Evolutionary conservation across 2,888 invertebrate genomes (phyloP).

Genomic region (Macrophya annulata): DNA sequence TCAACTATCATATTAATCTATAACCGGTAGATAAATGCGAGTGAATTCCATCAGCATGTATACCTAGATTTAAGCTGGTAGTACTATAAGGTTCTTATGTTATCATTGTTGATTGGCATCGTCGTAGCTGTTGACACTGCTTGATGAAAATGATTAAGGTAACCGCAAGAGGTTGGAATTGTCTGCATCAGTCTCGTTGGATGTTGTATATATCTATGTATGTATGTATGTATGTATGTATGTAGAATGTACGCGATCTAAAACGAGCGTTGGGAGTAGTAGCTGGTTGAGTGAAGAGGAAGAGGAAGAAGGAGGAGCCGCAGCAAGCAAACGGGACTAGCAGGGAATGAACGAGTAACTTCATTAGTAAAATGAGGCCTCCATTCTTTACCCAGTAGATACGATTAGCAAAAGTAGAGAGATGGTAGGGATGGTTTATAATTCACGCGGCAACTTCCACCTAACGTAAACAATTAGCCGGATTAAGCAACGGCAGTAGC

Average conservation of each 20-base stretch:
- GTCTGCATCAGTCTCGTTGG: conserved; percentile 9
- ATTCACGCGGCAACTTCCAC: conserved; percentile 74
- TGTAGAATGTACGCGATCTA: conserved; percentile 1
- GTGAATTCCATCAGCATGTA: background rate
- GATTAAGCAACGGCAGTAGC: conserved; percentile 70
- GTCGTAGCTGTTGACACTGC: conserved; percentile 38
- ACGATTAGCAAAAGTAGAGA: conserved; percentile 68
- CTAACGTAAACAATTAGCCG: conserved; percentile 77
- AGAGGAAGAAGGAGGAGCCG: conserved; percentile 1
- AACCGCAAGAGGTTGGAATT: conserved; percentile 46
- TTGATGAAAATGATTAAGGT: conserved; percentile 49
- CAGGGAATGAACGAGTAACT: conserved; percentile 63
- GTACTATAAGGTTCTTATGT: background rate
- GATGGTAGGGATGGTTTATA: conserved; percentile 68
- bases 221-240: too few species aligned
- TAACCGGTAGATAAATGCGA: background rate
- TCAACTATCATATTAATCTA: background rate
- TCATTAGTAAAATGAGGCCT: conserved; percentile 73
- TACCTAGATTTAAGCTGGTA: background rate
- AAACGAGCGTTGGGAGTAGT: conserved; percentile 24
- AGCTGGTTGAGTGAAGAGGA: conserved; percentile 3
- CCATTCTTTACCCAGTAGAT: conserved; percentile 70
- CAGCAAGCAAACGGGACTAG: conserved; percentile 13
- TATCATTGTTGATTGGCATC: conserved; percentile 46
- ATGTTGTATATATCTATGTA: background rate